Evolutionary conservation across 1,140 invertebrate genomes (phyloP), one percentile per base, ranked within the genome.

Genomic region (Asbolus verrucosus): DNA sequence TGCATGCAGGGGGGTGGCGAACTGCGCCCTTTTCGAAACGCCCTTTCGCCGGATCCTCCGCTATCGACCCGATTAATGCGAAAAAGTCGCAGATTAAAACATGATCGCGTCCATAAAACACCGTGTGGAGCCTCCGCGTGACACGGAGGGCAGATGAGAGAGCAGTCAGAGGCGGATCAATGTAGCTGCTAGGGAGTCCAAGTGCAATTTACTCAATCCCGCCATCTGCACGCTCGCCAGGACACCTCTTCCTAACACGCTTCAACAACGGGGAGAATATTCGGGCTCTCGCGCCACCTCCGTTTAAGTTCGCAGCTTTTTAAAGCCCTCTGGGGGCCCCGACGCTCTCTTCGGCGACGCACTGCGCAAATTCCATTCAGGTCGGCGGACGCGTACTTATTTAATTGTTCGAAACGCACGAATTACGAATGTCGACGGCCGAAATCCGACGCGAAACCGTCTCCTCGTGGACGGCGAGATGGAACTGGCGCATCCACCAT

Each of bases 191-290:
- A 46, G 60, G 39, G 36, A 39, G 59, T 46, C 38, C 63, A 38
- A 70, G 46, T 70, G 46, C 69, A 70, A 70, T 63, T 65, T 67
- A 46, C 38, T 71, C 54, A 71, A 71, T 67, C 63, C 69, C 63
- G 69, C 69, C 69, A 71, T 71, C 69, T 71, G 65, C 31, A 54
- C 65, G 69, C 50, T 38, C 43, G 33, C 33, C 65, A 67, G 43
- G 43, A 59, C 43, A 67, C 65, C 43, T 67, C 31, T 16, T 30
- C 33, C 36, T 21, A 41, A 65, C 62, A 65, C 38, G 24, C 38
- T 65, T 39, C 30, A 62, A 62, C 27, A 19, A 31, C 6, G 59
- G 59, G 27, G 46, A 54, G 13, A 3, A 54, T 54, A 4, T 54
- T 21, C 19, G 21, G 46, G 21, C 46, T 54, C 46, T 54, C 46